Percentiles rank a stretch among this genome's conserved stretches.
Evolutionary conservation across 2,888 invertebrate species (phyloP).

Genomic region (Spatulosminthurus flaviceps): DNA sequence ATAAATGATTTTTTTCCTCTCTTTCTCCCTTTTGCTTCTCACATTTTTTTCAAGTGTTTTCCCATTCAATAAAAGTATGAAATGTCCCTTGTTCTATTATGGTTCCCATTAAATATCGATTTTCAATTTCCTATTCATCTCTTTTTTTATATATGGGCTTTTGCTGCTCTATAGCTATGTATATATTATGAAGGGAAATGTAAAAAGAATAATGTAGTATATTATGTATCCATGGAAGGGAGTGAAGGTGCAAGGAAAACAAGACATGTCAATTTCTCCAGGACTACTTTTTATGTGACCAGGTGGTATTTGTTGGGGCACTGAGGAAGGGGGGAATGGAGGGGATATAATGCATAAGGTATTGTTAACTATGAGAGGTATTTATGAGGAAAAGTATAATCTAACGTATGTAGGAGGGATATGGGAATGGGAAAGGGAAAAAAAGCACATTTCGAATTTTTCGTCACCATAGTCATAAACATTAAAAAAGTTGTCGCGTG

Average conservation of each 20-base stretch:
- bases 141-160: background rate
- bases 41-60: slow-evolving; percentile 35
- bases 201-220: background rate
- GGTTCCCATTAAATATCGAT: slow-evolving; percentile 29
- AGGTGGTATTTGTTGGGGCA: background rate
- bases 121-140: slow-evolving; percentile 40
- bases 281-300: background rate
- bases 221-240: background rate
- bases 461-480: slow-evolving; percentile 24
- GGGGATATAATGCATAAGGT: too few relatives aligned
- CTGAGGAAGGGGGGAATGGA: background rate
- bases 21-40: slow-evolving; percentile 1
- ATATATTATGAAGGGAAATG: background rate
- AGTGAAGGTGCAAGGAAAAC: background rate
- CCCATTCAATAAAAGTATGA: slow-evolving; percentile 38
- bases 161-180: background rate
- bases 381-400: too few relatives aligned
- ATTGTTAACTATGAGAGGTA: too few relatives aligned
- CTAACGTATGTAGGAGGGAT: too few relatives aligned
- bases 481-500: slow-evolving; percentile 36
- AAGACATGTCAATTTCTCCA: slow-evolving; percentile 2
- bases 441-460: slow-evolving; percentile 16
- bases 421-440: background rate
- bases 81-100: slow-evolving; percentile 40
- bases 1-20: slow-evolving; percentile 20